Conservation (phyloP, 2,888 invertebrate genomes). For the Meandrusa payeni region DNA sequence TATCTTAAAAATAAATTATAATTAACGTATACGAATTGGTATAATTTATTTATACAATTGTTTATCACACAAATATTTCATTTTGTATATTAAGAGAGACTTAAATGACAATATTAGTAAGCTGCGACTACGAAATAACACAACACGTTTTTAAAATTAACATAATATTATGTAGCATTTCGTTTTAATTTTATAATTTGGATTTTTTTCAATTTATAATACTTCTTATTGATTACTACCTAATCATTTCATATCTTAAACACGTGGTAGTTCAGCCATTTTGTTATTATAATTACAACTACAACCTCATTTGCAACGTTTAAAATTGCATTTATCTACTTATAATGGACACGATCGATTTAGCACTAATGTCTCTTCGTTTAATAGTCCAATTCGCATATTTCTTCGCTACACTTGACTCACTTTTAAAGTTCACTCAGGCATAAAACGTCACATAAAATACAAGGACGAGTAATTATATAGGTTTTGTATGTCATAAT, state of each 20-base stretch:
- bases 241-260: slow-evolving; percentile 26
- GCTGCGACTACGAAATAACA: slow-evolving; percentile 13
- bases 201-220: slow-evolving; percentile 11
- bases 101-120: slow-evolving; percentile 14
- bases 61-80: slow-evolving; percentile 53
- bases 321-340: slow-evolving; percentile 50
- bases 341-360: slow-evolving; percentile 65
- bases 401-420: slow-evolving; percentile 23
- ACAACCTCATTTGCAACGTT: slow-evolving; percentile 45
- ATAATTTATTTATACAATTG: slow-evolving; percentile 62
- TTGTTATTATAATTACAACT: slow-evolving; percentile 48
- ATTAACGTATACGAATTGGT: slow-evolving; percentile 59
- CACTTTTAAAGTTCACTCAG: slow-evolving; percentile 25
- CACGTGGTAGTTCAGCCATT: slow-evolving; percentile 34
- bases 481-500: slow-evolving; percentile 2
- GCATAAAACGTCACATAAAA: slow-evolving; percentile 17
- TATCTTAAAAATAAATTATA: slow-evolving; percentile 31
- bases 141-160: slow-evolving; percentile 2
- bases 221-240: slow-evolving; percentile 4
- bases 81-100: slow-evolving; percentile 28
- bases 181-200: background rate
- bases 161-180: background rate
- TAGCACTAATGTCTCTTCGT: slow-evolving; percentile 52
- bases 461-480: slow-evolving; percentile 16
- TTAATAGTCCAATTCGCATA: slow-evolving; percentile 13